phyloP scores from a whole-genome alignment of 2,888 invertebrate species.

The Orchesella flavescens region DNA sequence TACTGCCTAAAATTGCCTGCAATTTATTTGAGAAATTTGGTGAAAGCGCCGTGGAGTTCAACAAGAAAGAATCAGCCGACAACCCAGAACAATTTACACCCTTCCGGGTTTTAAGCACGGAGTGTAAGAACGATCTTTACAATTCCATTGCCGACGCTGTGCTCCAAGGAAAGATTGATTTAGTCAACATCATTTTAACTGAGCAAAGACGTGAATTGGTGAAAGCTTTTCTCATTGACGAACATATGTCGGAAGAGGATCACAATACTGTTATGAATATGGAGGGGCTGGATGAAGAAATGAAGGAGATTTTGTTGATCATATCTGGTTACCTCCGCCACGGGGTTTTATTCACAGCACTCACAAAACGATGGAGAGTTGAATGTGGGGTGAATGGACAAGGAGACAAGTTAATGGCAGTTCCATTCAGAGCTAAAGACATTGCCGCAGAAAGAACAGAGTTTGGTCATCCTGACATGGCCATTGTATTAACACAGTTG shows the following conservation, averaged over 20 bases:
- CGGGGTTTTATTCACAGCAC: constrained; percentile 47
- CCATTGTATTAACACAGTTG: constrained; percentile 56
- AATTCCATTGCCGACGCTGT: background rate
- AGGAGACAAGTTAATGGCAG: constrained; percentile 52
- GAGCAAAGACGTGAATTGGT: background rate
- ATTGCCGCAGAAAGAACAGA: constrained; percentile 65
- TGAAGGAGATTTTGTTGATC: constrained; percentile 36
- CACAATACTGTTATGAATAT: constrained; percentile 26
- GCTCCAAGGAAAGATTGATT: background rate
- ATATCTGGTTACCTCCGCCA: constrained; percentile 63
- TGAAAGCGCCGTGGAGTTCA: background rate
- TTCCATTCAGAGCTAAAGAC: constrained; percentile 68
- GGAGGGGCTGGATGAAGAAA: background rate
- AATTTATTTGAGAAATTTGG: constrained; percentile 1
- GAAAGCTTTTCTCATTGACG: constrained; percentile 33
- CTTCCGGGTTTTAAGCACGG: constrained; percentile 18
- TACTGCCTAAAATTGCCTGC: constrained; percentile 13
- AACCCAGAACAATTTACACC: constrained; percentile 21
- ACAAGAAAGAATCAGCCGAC: background rate
- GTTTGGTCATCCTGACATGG: constrained; percentile 68
- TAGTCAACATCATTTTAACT: background rate
- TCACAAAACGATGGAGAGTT: constrained; percentile 67
- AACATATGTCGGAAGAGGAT: constrained; percentile 10
- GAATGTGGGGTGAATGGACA: constrained; percentile 66
- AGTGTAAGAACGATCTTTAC: constrained; percentile 35